These are phyloP conservation scores for Stichopus chloronotus DNA, from an alignment of 35 echinoderm and acorn worm genomes.

Conservation along the genomic window DNA sequence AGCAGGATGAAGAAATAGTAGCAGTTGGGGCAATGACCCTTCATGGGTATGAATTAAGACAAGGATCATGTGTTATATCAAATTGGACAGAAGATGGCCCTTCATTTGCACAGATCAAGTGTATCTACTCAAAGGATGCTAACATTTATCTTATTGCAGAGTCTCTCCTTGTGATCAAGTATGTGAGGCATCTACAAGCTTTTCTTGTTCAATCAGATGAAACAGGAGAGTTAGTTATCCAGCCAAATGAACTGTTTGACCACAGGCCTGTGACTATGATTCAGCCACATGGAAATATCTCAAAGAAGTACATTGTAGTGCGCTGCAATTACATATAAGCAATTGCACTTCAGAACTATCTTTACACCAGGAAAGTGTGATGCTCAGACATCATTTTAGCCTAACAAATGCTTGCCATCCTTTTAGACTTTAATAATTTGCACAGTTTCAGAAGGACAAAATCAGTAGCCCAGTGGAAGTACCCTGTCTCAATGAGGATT, in stretches of 20 bases:
- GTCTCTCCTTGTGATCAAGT: not conserved
- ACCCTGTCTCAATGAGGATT: not conserved
- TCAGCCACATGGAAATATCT: not conserved
- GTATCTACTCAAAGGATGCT: not conserved
- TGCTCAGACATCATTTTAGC: not conserved
- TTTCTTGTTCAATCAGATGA: slow-evolving; percentile 3
- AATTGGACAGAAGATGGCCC: slow-evolving; percentile 61
- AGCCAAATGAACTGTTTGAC: slow-evolving; percentile 28
- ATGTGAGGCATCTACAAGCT: slow-evolving; percentile 42
- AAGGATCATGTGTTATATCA: slow-evolving; percentile 22
- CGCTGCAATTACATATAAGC: not conserved
- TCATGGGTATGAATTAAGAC: slow-evolving; percentile 32
- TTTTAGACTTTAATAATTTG: not conserved
- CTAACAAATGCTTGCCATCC: not conserved
- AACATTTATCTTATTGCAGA: slow-evolving; percentile 39
- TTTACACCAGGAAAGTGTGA: not conserved
- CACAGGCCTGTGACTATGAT: slow-evolving; percentile 18
- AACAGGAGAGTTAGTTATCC: not conserved
- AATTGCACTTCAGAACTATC: not conserved
- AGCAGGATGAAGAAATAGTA: slow-evolving; percentile 18
- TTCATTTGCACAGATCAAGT: slow-evolving; percentile 37
- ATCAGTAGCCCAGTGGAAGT: not conserved
- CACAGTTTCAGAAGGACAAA: slow-evolving; percentile 1
- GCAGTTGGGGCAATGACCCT: slow-evolving; percentile 22
- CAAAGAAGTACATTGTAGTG: not conserved